phyloP scores from a whole-genome alignment of 2,113 vertebrate species.

The Tenrec ecaudatus region DNA sequence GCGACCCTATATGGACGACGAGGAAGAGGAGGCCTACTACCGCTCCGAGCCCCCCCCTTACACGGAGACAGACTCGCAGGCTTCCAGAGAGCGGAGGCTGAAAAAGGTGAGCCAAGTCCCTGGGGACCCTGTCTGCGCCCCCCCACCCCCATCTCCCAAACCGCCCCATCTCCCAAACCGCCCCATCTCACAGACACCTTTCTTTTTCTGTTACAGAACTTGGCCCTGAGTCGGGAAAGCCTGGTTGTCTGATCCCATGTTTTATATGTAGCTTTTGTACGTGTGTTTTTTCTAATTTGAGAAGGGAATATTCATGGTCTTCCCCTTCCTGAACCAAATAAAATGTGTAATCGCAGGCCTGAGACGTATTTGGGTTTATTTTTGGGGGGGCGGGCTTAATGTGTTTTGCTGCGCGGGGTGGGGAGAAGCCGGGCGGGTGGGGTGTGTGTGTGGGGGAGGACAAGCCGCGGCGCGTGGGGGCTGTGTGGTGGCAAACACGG shows the following conservation, averaged over 20 bases:
- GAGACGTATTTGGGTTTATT: too few species aligned
- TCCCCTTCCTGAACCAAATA: slow-evolving; percentile 53
- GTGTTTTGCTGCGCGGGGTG: background rate
- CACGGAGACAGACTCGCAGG: slow-evolving; percentile 89
- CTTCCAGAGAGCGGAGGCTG: slow-evolving; percentile 90
- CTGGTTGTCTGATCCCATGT: slow-evolving; percentile 90
- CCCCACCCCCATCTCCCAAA: too few species aligned
- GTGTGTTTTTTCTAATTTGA: slow-evolving; percentile 49
- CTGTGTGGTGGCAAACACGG: too few species aligned
- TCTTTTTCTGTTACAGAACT: slow-evolving; percentile 87
- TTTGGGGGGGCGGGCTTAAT: background rate
- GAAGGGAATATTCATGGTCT: background rate
- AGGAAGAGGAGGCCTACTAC: slow-evolving; percentile 82
- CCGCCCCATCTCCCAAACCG: background rate
- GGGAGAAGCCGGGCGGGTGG: background rate
- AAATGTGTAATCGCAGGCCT: slow-evolving; percentile 54
- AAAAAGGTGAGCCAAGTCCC: slow-evolving; percentile 86
- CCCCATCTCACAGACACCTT: background rate
- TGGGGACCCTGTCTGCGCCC: background rate
- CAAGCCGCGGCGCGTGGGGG: too few species aligned
- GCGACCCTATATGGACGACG: slow-evolving; percentile 86
- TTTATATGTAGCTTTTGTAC: slow-evolving; percentile 66
- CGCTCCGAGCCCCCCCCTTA: slow-evolving; percentile 88
- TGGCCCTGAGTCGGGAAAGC: slow-evolving; percentile 94
- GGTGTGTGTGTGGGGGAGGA: too few species aligned